A percentile compares a stretch with the other conserved stretches of the same genome.
These are phyloP conservation scores for Tiliacea citrago DNA, from an alignment of 2,888 invertebrate species.

Conservation along the genomic window DNA sequence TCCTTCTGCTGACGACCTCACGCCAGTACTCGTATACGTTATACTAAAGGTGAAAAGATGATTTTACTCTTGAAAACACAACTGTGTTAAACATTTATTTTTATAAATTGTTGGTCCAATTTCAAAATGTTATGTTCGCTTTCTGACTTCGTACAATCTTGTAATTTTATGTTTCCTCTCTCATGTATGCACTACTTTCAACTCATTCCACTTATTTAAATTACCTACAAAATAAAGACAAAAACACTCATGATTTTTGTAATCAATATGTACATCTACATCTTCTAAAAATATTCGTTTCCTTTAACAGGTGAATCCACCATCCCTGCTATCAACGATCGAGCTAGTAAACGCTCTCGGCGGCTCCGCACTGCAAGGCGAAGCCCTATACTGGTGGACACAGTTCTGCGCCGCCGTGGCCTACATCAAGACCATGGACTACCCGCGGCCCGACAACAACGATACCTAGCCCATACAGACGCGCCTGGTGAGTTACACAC, in stretches of 20 bases:
- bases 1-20: slow-evolving; percentile 98
- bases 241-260: too few relatives aligned
- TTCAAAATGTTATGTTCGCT: too few relatives aligned
- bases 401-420: slow-evolving; percentile 99
- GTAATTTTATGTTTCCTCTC: background rate
- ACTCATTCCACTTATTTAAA: too few relatives aligned
- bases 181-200: background rate
- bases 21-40: slow-evolving; percentile 98
- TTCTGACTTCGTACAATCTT: background rate
- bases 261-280: background rate
- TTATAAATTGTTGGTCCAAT: too few relatives aligned
- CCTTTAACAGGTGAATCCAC: slow-evolving; percentile 95
- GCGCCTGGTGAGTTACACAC: slow-evolving; percentile 72
- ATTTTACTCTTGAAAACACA: background rate
- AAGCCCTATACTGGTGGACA: slow-evolving; percentile 99
- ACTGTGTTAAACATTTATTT: too few relatives aligned
- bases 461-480: slow-evolving; percentile 81
- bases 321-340: slow-evolving; percentile 97
- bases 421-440: slow-evolving; percentile 99
- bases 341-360: slow-evolving; percentile 99
- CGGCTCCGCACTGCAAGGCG: slow-evolving; percentile 95
- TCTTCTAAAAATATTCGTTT: background rate
- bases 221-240: too few relatives aligned
- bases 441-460: slow-evolving; percentile 79
- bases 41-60: slow-evolving; percentile 94